Conservation (phyloP, 1,140 invertebrate genomes). For the Drosophila jambulina region DNA sequence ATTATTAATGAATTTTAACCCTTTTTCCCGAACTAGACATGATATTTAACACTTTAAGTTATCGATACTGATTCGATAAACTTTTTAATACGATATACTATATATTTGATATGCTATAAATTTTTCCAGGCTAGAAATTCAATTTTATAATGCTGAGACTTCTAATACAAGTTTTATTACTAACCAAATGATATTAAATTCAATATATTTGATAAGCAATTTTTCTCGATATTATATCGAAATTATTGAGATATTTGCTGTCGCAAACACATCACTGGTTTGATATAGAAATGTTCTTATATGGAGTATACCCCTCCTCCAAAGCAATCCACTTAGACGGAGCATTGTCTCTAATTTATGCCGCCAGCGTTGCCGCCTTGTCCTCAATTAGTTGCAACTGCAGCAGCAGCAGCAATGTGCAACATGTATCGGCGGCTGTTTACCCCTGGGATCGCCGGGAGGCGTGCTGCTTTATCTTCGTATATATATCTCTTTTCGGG, state of each 20-base stretch:
- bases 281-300: neutral
- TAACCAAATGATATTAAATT: neutral
- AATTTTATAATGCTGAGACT: neutral
- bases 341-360: conserved; percentile 45
- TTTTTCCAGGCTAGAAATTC: neutral
- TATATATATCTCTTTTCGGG: neutral
- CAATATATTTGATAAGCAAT: neutral
- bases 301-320: neutral
- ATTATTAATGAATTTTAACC: no score
- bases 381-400: conserved; percentile 53
- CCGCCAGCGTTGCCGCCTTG: conserved; percentile 44
- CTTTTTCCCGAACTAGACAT: no score
- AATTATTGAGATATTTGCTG: neutral
- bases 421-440: conserved; percentile 35
- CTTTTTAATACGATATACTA: neutral
- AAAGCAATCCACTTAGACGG: conserved; percentile 20
- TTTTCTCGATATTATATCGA: neutral
- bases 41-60: no score
- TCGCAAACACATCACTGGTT: neutral
- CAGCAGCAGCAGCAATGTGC: conserved; percentile 22
- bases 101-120: neutral
- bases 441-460: conserved; percentile 31
- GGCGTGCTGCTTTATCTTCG: conserved; percentile 7
- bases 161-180: neutral
- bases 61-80: no score